Conservation (phyloP, 2,113 vertebrate species). For the Oxyura jamaicensis region DNA sequence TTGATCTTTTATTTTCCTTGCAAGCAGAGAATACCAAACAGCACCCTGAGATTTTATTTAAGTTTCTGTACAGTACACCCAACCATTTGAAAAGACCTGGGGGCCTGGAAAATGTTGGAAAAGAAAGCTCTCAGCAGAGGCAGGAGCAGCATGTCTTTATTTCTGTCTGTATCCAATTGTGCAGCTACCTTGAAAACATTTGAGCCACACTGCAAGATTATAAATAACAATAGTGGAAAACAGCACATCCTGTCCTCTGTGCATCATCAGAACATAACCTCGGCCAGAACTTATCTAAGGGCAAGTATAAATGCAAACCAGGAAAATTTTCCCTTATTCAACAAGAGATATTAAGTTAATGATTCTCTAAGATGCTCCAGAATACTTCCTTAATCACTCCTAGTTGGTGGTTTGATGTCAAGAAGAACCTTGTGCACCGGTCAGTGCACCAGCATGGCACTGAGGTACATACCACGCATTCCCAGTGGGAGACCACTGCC, state of each 20-base stretch:
- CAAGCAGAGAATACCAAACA: conserved; percentile 11
- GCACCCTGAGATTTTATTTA: not conserved
- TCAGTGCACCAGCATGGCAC: not conserved
- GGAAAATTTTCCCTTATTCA: conserved; percentile 13
- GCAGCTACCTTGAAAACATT: not conserved
- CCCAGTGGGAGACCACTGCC: not conserved
- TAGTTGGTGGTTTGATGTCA: not conserved
- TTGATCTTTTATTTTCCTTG: conserved; percentile 66
- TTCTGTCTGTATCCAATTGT: not conserved
- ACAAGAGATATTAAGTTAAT: not conserved
- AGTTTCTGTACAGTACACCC: not conserved
- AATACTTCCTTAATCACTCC: not conserved
- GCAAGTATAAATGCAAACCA: conserved; percentile 2
- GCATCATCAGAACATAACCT: conserved; percentile 23
- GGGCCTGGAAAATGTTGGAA: not conserved
- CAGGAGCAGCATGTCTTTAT: not conserved
- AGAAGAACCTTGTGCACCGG: not conserved
- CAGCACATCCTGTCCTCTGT: conserved; percentile 10
- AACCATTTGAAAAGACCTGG: conserved; percentile 17
- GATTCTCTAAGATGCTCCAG: not conserved
- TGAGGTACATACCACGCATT: not conserved
- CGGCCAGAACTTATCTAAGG: conserved; percentile 21
- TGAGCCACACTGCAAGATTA: not conserved
- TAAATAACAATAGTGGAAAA: conserved; percentile 29
- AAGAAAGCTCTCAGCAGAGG: not conserved